Percentiles rank a stretch among this genome's conserved stretches.
Conservation (phyloP, 2,113 vertebrate genomes). For the Poecilia latipinna region DNA sequence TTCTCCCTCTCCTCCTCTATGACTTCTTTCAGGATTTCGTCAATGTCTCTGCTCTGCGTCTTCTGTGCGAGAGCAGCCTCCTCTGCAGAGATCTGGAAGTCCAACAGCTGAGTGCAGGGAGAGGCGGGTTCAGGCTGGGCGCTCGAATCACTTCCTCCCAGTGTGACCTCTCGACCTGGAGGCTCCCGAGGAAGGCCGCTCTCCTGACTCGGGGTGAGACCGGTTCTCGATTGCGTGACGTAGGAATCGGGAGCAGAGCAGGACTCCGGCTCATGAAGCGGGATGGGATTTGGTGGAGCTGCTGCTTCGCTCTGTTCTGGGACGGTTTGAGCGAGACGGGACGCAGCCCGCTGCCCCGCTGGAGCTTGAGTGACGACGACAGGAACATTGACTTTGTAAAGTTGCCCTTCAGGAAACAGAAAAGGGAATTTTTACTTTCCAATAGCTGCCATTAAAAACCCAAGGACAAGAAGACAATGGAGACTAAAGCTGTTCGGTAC, state of each 20-base stretch:
- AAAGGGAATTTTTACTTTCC: slow-evolving; percentile 5
- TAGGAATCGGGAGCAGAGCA: slow-evolving; percentile 32
- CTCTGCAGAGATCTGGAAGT: slow-evolving; percentile 46
- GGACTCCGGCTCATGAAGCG: slow-evolving; percentile 45
- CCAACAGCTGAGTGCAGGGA: slow-evolving; percentile 42
- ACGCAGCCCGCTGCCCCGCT: slow-evolving; percentile 72
- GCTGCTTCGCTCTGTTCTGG: slow-evolving; percentile 65
- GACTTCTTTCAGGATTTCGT: slow-evolving; percentile 70
- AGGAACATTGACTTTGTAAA: slow-evolving; percentile 94
- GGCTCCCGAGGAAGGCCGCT: slow-evolving; percentile 20
- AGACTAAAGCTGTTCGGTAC: slow-evolving; percentile 72
- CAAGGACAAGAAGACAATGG: neutral
- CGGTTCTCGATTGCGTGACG: slow-evolving; percentile 21
- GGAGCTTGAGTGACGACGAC: slow-evolving; percentile 89
- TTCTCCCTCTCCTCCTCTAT: slow-evolving; percentile 68
- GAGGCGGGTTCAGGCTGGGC: slow-evolving; percentile 63
- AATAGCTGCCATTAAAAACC: neutral
- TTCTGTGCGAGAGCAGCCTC: slow-evolving; percentile 47
- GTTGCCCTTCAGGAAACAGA: slow-evolving; percentile 82
- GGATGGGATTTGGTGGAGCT: slow-evolving; percentile 41
- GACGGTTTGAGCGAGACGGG: slow-evolving; percentile 76
- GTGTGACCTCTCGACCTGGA: slow-evolving; percentile 35
- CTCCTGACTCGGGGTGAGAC: slow-evolving; percentile 24
- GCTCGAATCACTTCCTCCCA: slow-evolving; percentile 50
- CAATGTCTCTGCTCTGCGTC: slow-evolving; percentile 52